These are phyloP conservation scores for Mionectes olivaceus DNA, from an alignment of 2,797 vertebrate species.

Conservation along the genomic window DNA sequence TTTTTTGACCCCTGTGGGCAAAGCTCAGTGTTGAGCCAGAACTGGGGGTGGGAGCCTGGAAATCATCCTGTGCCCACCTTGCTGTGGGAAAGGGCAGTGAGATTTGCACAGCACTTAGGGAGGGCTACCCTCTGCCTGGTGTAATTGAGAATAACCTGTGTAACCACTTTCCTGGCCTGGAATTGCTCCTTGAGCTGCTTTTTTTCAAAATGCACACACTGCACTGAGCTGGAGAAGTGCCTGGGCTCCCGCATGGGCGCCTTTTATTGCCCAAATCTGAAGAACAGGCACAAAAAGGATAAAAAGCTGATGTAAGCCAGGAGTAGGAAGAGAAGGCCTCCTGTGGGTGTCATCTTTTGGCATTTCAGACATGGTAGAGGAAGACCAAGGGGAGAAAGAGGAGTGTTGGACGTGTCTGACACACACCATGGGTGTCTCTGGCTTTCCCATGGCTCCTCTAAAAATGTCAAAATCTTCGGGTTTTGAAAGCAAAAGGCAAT, in stretches of 20 bases:
- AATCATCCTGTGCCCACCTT: rapidly evolving
- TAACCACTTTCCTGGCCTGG: neutral
- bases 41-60: rapidly evolving
- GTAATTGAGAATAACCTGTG: neutral
- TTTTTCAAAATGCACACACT: neutral
- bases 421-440: neutral
- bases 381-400: rapidly evolving
- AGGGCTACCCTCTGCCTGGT: neutral
- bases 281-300: too few relatives aligned
- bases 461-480: neutral
- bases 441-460: rapidly evolving
- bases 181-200: neutral
- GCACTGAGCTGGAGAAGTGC: neutral
- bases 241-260: too few relatives aligned
- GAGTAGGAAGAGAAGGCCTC: too few relatives aligned
- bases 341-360: too few relatives aligned
- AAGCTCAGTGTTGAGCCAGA: neutral
- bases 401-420: neutral
- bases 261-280: too few relatives aligned
- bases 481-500: neutral
- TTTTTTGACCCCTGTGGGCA: neutral
- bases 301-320: too few relatives aligned
- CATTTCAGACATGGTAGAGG: neutral
- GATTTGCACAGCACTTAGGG: rapidly evolving
- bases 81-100: neutral